Evolutionary conservation across 2,888 invertebrate species (phyloP).

Genomic region (Plagiodera versicolora): DNA sequence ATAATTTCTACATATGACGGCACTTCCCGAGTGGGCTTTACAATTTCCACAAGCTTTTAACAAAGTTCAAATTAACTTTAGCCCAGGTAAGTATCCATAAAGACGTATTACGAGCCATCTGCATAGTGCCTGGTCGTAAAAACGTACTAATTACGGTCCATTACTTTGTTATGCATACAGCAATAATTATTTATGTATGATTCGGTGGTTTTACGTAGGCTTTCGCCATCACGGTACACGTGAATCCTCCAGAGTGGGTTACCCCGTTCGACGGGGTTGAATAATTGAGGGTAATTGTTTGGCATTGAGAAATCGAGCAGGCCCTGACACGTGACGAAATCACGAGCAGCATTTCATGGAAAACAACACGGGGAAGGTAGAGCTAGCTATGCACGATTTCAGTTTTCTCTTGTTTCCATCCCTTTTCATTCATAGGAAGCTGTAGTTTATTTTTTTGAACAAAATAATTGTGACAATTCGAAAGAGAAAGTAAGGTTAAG

Average conservation of each 20-base stretch:
- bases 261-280: neutral
- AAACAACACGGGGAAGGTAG: neutral
- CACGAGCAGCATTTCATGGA: neutral
- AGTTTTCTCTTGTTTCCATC: no score
- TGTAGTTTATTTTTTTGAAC: no score
- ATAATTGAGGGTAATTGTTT: neutral
- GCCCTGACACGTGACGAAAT: neutral
- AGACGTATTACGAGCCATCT: constrained; percentile 11
- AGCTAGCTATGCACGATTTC: no score
- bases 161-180: constrained; percentile 9
- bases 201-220: constrained; percentile 3
- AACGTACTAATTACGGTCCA: constrained; percentile 13
- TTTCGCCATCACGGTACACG: neutral
- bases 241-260: neutral
- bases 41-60: neutral
- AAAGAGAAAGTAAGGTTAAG: no score
- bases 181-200: constrained; percentile 13
- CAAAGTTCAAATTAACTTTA: neutral
- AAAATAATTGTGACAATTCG: no score
- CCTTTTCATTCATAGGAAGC: no score
- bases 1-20: neutral
- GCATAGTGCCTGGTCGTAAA: constrained; percentile 14
- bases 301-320: neutral
- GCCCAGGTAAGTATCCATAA: constrained; percentile 8
- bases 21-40: neutral